Conservation (phyloP, 1,140 invertebrate genomes). For the Nephila pilipes region DNA sequence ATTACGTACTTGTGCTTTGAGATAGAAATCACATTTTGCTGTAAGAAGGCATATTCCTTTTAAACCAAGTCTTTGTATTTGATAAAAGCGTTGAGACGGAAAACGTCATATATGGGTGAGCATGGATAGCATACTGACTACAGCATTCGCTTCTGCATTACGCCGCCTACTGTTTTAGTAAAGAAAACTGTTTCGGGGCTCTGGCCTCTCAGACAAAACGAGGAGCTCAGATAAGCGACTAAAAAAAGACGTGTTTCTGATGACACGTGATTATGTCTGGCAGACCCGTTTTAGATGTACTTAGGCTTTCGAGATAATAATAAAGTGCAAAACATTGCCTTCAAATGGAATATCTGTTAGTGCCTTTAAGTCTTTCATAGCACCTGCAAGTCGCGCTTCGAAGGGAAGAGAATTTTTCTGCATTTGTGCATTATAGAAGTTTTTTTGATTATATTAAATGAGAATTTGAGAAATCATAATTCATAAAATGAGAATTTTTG, state of each 20-base stretch:
- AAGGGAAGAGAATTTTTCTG: background rate
- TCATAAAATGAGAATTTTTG: too few relatives aligned
- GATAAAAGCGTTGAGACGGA: background rate
- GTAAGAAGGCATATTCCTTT: background rate
- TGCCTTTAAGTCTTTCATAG: background rate
- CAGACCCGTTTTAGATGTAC: background rate
- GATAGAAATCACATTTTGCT: background rate
- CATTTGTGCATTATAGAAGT: too few relatives aligned
- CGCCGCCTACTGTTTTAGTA: slow-evolving; percentile 19
- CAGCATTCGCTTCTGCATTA: background rate
- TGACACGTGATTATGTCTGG: slow-evolving; percentile 36
- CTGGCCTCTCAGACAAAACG: background rate
- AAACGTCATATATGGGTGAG: background rate
- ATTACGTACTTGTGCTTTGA: background rate
- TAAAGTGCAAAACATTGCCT: background rate
- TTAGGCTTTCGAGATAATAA: background rate
- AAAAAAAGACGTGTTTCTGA: background rate
- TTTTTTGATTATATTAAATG: too few relatives aligned
- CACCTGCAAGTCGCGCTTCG: background rate
- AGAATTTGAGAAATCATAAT: too few relatives aligned
- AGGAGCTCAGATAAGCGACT: background rate
- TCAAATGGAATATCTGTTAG: background rate
- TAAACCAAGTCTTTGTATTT: background rate
- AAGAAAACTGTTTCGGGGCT: background rate
- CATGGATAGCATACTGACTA: background rate